A percentile compares a stretch with the other conserved stretches of the same genome.
Conservation (phyloP, 2,888 invertebrate genomes). For the Margaritifera margaritifera region DNA sequence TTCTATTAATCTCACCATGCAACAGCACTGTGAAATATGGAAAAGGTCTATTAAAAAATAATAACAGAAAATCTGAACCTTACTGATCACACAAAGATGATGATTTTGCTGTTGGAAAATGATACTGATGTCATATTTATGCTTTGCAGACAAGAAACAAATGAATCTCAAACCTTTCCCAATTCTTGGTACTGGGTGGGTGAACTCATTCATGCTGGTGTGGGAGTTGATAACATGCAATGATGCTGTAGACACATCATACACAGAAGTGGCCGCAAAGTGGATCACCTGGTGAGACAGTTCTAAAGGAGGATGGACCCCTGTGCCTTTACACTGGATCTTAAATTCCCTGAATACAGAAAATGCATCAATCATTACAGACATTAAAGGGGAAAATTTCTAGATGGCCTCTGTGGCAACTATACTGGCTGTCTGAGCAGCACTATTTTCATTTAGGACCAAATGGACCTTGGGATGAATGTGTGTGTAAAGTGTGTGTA, state of each 20-base stretch:
- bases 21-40: no score
- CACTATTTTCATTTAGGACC: no score
- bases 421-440: no score
- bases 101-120: neutral
- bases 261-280: constrained; percentile 71
- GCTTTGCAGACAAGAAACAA: neutral
- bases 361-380: no score
- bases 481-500: no score
- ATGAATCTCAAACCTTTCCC: constrained; percentile 61
- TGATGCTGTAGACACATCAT: constrained; percentile 64
- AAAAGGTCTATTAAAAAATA: neutral
- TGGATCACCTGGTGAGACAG: constrained; percentile 70
- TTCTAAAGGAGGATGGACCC: constrained; percentile 71
- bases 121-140: neutral
- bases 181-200: constrained; percentile 72
- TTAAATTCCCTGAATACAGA: constrained; percentile 65
- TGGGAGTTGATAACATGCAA: constrained; percentile 70
- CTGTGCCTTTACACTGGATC: constrained; percentile 69
- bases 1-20: no score
- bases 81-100: no score
- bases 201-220: constrained; percentile 69
- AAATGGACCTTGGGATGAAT: no score
- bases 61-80: neutral
- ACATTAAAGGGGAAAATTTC: no score
- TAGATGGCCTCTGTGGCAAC: no score